A percentile compares a stretch with the other conserved stretches of the same genome.
These are phyloP conservation scores for Aphelocoma coerulescens DNA, from an alignment of 2,113 vertebrate species.

Conservation along the genomic window DNA sequence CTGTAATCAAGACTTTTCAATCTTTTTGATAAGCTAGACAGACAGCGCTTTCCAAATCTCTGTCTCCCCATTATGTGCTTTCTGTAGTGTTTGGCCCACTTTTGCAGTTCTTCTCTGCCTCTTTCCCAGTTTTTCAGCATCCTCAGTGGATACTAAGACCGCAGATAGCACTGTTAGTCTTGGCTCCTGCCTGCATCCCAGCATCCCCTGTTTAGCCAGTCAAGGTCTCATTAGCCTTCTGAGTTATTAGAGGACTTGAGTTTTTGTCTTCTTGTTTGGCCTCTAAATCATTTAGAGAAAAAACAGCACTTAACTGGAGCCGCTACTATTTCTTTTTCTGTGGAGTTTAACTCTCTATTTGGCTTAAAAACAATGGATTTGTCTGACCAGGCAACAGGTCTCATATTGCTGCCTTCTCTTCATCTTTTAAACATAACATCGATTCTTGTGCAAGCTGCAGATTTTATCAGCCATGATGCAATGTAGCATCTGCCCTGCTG, in stretches of 20 bases:
- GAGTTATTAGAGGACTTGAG: not conserved
- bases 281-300: not conserved
- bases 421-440: not conserved
- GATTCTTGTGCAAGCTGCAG: not conserved
- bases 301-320: not conserved
- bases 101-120: not conserved
- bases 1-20: constrained; percentile 29
- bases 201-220: not conserved
- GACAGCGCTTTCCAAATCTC: not conserved
- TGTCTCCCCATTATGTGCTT: not conserved
- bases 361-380: not conserved
- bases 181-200: rapidly evolving
- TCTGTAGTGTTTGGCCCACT: not conserved
- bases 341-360: not conserved
- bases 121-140: not conserved
- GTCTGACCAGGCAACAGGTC: not conserved
- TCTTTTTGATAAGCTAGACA: not conserved
- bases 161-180: not conserved
- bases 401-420: not conserved
- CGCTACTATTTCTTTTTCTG: not conserved
- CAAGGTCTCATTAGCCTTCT: not conserved
- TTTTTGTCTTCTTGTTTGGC: not conserved
- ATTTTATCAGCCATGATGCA: not conserved
- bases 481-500: not conserved
- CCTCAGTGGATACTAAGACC: not conserved